A percentile compares a stretch with the other conserved stretches of the same genome.
Conservation (phyloP, 2,113 vertebrate genomes). For the Empidonax traillii region DNA sequence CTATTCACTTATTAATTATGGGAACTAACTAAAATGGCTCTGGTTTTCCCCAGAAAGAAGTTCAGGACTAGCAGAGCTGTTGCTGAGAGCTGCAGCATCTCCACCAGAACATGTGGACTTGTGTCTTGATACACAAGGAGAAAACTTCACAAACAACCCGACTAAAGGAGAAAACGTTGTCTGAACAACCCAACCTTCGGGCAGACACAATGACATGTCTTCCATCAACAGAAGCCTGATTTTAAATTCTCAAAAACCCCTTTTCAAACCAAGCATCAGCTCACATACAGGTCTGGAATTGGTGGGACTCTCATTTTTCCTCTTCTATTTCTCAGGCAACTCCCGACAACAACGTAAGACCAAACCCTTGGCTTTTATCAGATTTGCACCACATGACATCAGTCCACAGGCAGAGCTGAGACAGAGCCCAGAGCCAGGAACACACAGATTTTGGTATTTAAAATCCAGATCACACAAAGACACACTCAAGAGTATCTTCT, state of each 20-base stretch:
- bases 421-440: not conserved
- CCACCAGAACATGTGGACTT: fast-evolving
- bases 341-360: not conserved
- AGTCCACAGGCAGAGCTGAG: not conserved
- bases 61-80: not conserved
- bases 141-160: not conserved
- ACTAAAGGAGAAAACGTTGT: fast-evolving
- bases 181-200: not conserved
- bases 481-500: not conserved
- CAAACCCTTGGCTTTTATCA: not conserved
- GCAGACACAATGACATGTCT: not conserved
- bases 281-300: fast-evolving
- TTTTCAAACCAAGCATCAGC: not conserved
- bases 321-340: not conserved
- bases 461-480: not conserved
- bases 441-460: not conserved
- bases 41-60: not conserved
- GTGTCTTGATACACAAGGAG: fast-evolving
- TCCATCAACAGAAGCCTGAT: not conserved
- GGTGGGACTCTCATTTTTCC: not conserved
- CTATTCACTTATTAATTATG: not conserved
- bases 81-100: not conserved
- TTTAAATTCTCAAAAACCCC: not conserved
- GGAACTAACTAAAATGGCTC: not conserved
- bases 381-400: not conserved